These are phyloP conservation scores for Emmelina monodactyla DNA, from an alignment of 2,888 invertebrate species.

Conservation along the genomic window DNA sequence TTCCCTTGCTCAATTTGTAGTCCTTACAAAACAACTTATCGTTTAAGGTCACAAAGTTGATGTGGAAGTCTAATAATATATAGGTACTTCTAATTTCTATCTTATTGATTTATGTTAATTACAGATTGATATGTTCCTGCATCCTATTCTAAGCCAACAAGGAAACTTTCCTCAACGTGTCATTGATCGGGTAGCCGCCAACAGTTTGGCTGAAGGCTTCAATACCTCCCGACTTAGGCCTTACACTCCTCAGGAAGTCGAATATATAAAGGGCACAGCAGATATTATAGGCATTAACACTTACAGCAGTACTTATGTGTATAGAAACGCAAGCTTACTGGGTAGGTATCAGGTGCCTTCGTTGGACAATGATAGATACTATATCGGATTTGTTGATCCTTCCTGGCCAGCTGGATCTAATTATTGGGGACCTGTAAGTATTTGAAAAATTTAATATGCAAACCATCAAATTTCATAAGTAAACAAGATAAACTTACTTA, in stretches of 20 bases:
- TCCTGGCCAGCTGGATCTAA: slow-evolving; percentile 21
- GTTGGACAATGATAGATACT: slow-evolving; percentile 20
- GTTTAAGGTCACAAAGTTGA: too few relatives aligned
- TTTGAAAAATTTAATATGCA: too few relatives aligned
- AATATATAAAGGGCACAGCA: slow-evolving; percentile 26
- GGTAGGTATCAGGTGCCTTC: slow-evolving; percentile 18
- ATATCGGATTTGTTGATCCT: slow-evolving; percentile 15
- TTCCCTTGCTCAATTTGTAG: too few relatives aligned
- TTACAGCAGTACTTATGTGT: slow-evolving; percentile 53
- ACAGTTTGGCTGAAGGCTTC: slow-evolving; percentile 57
- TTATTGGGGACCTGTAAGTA: slow-evolving; percentile 19
- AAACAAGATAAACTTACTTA: too few relatives aligned
- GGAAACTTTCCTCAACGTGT: slow-evolving; percentile 70
- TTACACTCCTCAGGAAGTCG: slow-evolving; percentile 41
- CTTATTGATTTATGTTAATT: slow-evolving; percentile 16
- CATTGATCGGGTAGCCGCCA: slow-evolving; percentile 56
- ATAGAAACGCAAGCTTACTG: slow-evolving; percentile 19
- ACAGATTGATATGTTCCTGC: slow-evolving; percentile 62
- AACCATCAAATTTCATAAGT: too few relatives aligned
- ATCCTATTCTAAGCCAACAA: slow-evolving; percentile 65
- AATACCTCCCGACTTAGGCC: slow-evolving; percentile 41
- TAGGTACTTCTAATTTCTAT: background rate
- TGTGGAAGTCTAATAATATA: background rate
- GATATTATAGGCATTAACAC: slow-evolving; percentile 65
- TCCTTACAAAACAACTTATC: too few relatives aligned